Evolutionary conservation across 2,113 vertebrate species (phyloP).

Genomic region (Dasypus novemcinctus): DNA sequence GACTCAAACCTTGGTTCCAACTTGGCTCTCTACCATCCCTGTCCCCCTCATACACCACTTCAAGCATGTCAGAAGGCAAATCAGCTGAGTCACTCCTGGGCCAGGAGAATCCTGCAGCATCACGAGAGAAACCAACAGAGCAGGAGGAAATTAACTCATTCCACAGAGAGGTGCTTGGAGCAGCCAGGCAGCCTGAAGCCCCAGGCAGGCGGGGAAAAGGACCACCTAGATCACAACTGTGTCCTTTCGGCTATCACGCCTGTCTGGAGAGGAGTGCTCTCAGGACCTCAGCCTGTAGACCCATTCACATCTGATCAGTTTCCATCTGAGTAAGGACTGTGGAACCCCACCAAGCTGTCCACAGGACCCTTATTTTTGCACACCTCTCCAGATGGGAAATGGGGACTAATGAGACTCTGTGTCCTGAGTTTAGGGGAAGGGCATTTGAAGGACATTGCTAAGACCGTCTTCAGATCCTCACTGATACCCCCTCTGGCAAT

Average conservation of each 20-base stretch:
- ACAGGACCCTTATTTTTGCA: not conserved
- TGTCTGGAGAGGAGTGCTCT: not conserved
- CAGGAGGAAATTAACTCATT: conserved; percentile 69
- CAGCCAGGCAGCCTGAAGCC: not conserved
- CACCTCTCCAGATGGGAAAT: not conserved
- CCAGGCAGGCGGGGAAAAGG: not conserved
- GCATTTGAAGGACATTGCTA: not conserved
- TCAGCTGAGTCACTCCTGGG: conserved; percentile 43
- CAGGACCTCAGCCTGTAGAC: not conserved
- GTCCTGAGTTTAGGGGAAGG: not conserved
- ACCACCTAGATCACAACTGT: not conserved
- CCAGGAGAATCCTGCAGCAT: conserved; percentile 39
- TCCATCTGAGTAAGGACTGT: not conserved
- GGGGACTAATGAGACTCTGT: not conserved
- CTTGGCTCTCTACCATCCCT: not conserved
- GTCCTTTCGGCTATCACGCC: not conserved
- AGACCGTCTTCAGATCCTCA: not conserved
- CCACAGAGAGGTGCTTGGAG: conserved; percentile 5
- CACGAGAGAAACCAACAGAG: conserved; percentile 55
- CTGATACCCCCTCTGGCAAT: not conserved
- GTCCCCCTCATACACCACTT: not conserved
- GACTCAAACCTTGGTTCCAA: conserved; percentile 26
- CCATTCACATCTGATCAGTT: not conserved
- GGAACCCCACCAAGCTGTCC: not conserved
- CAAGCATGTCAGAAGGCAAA: conserved; percentile 26